Evolutionary conservation across 2,888 invertebrate species (phyloP).

Genomic region (Notodonta dromedarius): DNA sequence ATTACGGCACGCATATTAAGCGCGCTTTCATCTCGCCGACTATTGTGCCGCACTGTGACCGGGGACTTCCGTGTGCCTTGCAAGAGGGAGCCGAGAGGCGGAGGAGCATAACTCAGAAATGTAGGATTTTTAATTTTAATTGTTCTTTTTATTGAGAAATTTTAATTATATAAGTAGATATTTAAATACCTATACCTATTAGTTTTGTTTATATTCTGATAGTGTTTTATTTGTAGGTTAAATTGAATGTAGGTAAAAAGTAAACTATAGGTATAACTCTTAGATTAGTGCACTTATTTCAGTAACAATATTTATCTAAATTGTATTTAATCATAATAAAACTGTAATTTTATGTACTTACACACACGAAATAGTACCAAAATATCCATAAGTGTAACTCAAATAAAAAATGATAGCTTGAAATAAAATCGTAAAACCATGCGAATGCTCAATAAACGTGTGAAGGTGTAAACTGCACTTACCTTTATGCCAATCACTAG

Average conservation of each 20-base stretch:
- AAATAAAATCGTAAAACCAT: slow-evolving; percentile 33
- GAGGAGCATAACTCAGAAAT: slow-evolving; percentile 17
- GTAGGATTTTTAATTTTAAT: neutral
- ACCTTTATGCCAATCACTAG: slow-evolving; percentile 30
- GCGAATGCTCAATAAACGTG: slow-evolving; percentile 27
- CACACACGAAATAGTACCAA: too few species aligned
- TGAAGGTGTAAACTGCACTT: slow-evolving; percentile 26
- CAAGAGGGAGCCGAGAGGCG: slow-evolving; percentile 15
- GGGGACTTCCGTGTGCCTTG: slow-evolving; percentile 68
- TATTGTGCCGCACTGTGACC: slow-evolving; percentile 62
- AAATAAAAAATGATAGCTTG: slow-evolving; percentile 13
- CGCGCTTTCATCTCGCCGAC: slow-evolving; percentile 78
- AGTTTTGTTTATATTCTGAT: too few species aligned
- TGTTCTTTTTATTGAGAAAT: too few species aligned
- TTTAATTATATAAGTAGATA: too few species aligned
- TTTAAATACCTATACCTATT: too few species aligned
- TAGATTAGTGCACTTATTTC: neutral
- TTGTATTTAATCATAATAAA: too few species aligned
- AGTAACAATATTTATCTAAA: too few species aligned
- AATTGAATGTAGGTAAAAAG: too few species aligned
- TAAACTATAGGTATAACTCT: neutral
- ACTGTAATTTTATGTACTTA: too few species aligned
- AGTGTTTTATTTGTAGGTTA: too few species aligned
- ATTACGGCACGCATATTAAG: slow-evolving; percentile 78
- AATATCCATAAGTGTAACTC: too few species aligned